phyloP scores from a whole-genome alignment of 2,113 vertebrate species.

The Redunca redunca region DNA sequence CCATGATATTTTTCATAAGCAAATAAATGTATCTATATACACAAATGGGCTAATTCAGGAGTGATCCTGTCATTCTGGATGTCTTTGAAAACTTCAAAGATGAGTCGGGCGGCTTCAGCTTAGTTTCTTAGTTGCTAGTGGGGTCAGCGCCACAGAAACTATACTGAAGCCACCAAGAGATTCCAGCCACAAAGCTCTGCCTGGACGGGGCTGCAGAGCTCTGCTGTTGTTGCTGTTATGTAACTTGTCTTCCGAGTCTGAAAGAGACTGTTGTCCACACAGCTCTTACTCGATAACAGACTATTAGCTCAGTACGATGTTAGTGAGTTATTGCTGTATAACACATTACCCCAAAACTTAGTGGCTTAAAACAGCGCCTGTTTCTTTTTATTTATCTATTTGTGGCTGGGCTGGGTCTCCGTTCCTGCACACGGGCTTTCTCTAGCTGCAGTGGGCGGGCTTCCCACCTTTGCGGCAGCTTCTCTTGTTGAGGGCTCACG shows the following conservation, averaged over 20 bases:
- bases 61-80: background rate
- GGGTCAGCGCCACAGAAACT: too few species aligned
- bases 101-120: background rate
- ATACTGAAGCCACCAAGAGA: background rate
- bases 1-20: background rate
- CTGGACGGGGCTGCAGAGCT: background rate
- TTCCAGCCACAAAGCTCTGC: background rate
- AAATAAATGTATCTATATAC: background rate
- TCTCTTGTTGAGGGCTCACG: background rate
- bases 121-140: background rate
- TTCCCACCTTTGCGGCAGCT: background rate
- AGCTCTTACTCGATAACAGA: background rate
- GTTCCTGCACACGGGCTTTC: rapidly evolving
- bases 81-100: background rate
- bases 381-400: rapidly evolving
- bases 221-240: background rate
- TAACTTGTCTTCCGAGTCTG: background rate
- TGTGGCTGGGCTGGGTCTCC: background rate
- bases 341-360: background rate
- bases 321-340: background rate
- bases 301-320: background rate
- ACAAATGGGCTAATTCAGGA: background rate
- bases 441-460: background rate
- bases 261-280: background rate
- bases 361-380: background rate